A percentile compares a stretch with the other conserved stretches of the same genome.
Conservation (phyloP, 2,888 invertebrate genomes). For the Lasioglossum malachurum region DNA sequence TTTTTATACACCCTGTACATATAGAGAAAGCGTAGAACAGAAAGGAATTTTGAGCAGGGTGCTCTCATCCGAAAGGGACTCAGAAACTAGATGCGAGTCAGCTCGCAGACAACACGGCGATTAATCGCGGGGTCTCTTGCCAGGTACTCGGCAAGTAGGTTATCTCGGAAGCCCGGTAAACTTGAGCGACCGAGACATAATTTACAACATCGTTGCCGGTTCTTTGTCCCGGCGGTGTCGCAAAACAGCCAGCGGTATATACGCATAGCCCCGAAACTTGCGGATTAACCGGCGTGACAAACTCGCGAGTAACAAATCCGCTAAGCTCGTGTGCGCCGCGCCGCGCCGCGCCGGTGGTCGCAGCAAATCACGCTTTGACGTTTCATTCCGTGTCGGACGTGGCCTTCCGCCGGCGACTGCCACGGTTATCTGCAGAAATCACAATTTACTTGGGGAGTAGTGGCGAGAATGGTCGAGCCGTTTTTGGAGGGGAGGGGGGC, state of each 20-base stretch:
- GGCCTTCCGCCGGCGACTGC: slow-evolving; percentile 31
- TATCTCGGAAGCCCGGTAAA: slow-evolving; percentile 53
- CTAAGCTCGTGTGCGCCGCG: not conserved
- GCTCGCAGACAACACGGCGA: slow-evolving; percentile 17
- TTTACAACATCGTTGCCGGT: slow-evolving; percentile 50
- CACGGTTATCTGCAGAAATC: slow-evolving; percentile 54
- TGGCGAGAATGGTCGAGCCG: slow-evolving; percentile 3
- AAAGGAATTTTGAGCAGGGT: not conserved
- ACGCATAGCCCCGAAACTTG: slow-evolving; percentile 37
- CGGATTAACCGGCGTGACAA: slow-evolving; percentile 57
- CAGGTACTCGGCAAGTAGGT: slow-evolving; percentile 43
- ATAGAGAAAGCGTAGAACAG: not conserved
- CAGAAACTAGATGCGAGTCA: not conserved
- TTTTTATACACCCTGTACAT: not conserved
- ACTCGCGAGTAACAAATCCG: slow-evolving; percentile 48
- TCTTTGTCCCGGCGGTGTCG: slow-evolving; percentile 48
- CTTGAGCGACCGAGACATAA: slow-evolving; percentile 50
- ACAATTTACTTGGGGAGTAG: slow-evolving; percentile 34
- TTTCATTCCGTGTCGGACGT: slow-evolving; percentile 59
- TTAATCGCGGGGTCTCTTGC: slow-evolving; percentile 55
- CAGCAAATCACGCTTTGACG: slow-evolving; percentile 65
- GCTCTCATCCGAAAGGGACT: not conserved
- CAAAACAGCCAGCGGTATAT: slow-evolving; percentile 43
- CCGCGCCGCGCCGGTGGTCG: slow-evolving; percentile 18
- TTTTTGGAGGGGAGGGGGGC: not conserved